These are phyloP conservation scores for Malurus melanocephalus DNA, from an alignment of 2,113 vertebrate species.

Conservation along the genomic window DNA sequence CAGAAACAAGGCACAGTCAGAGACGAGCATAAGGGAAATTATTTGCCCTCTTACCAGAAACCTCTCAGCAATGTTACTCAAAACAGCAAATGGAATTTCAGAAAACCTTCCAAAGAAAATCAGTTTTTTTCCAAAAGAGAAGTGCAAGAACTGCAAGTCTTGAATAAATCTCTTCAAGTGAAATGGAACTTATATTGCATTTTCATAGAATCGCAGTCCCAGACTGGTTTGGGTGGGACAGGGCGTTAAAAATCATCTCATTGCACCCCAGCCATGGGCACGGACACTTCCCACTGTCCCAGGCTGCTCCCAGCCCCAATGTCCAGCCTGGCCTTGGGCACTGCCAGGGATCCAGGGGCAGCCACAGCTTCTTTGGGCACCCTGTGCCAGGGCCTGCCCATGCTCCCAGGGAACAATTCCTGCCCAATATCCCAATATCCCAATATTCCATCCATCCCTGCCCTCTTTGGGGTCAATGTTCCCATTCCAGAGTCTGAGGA, in stretches of 20 bases:
- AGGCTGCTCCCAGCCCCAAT: rapidly evolving
- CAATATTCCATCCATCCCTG: too few relatives aligned
- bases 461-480: background rate
- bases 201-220: background rate
- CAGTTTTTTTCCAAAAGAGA: background rate
- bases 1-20: background rate
- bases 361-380: background rate
- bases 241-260: background rate
- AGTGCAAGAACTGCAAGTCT: background rate
- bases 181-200: background rate
- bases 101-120: background rate
- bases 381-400: background rate
- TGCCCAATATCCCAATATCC: background rate
- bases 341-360: background rate
- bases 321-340: rapidly evolving
- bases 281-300: background rate
- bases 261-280: background rate
- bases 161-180: background rate
- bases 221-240: background rate
- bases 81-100: background rate
- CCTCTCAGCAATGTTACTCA: background rate
- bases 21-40: background rate
- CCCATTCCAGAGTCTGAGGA: background rate
- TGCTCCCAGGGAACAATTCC: background rate
- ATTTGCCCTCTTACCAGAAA: background rate